A percentile compares a stretch with the other conserved stretches of the same genome.
Evolutionary conservation across 2,888 invertebrate species (phyloP).

Genomic region (Pristionchus fissidentatus): DNA sequence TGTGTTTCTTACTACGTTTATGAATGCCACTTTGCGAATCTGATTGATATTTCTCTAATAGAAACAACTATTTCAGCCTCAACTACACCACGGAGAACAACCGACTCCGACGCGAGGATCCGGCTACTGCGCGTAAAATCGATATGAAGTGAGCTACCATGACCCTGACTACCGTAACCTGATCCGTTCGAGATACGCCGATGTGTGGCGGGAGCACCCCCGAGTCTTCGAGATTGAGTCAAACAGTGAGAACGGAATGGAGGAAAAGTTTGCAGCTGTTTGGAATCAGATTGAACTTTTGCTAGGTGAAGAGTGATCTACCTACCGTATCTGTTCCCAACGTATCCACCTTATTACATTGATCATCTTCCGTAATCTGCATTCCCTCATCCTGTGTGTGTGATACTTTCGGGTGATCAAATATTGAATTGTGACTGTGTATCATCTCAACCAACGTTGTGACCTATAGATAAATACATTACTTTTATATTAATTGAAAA

Average conservation of each 20-base stretch:
- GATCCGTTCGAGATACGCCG: conserved; percentile 10
- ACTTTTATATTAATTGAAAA: too few relatives aligned
- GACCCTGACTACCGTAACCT: background rate
- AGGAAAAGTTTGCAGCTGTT: conserved; percentile 32
- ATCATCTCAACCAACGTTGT: too few relatives aligned
- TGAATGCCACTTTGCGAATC: too few relatives aligned
- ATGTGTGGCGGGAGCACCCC: conserved; percentile 25
- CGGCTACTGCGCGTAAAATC: conserved; percentile 16
- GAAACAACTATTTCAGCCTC: background rate
- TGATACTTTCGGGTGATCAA: too few relatives aligned
- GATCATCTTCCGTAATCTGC: too few relatives aligned
- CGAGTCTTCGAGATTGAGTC: conserved; percentile 30
- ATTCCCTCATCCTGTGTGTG: too few relatives aligned
- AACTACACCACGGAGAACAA: conserved; percentile 49
- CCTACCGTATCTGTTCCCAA: background rate
- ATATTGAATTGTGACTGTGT: too few relatives aligned
- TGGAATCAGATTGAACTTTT: conserved; percentile 28
- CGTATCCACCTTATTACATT: background rate
- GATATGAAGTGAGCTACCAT: conserved; percentile 40
- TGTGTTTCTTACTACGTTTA: too few relatives aligned
- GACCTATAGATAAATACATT: too few relatives aligned
- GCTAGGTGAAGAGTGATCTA: background rate
- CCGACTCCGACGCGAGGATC: conserved; percentile 12
- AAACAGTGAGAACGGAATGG: conserved; percentile 45
- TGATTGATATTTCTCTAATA: too few relatives aligned